Conservation (phyloP, 1,140 invertebrate species). For the Oncopeltus fasciatus region DNA sequence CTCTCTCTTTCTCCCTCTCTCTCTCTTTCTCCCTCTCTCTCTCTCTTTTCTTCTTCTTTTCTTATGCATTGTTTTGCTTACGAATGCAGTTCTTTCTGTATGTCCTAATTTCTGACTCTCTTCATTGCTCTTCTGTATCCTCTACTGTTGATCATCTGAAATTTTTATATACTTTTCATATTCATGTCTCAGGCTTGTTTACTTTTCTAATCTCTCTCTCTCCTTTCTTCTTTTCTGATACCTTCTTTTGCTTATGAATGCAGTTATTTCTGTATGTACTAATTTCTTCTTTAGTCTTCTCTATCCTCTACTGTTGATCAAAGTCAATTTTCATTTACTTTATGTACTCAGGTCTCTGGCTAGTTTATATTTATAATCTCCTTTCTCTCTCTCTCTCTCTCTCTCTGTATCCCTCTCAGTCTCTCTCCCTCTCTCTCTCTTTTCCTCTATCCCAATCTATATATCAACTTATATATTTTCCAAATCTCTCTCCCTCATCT, state of each 20-base stretch:
- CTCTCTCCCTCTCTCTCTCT: slow-evolving; percentile 4
- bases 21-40: neutral
- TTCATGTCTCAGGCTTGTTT: neutral
- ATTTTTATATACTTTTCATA: too few relatives aligned
- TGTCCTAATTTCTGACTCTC: neutral
- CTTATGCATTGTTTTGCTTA: neutral
- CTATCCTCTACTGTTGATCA: neutral
- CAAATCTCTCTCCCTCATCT: neutral
- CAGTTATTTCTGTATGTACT: neutral
- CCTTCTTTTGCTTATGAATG: neutral
- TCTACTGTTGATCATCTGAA: too few relatives aligned
- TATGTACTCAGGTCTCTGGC: neutral
- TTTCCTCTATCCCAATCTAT: neutral
- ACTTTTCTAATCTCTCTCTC: neutral
- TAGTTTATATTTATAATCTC: neutral
- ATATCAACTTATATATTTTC: too few relatives aligned
- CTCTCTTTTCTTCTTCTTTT: neutral
- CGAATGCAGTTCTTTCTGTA: neutral
- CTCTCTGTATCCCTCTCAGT: neutral
- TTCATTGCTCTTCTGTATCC: too few relatives aligned
- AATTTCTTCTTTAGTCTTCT: neutral
- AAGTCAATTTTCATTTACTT: neutral
- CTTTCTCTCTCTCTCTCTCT: slow-evolving; percentile 2
- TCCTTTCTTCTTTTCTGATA: neutral
- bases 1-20: slow-evolving; percentile 7